These are phyloP conservation scores for Diceros bicornis DNA, from an alignment of 2,797 vertebrate genomes.

Conservation along the genomic window DNA sequence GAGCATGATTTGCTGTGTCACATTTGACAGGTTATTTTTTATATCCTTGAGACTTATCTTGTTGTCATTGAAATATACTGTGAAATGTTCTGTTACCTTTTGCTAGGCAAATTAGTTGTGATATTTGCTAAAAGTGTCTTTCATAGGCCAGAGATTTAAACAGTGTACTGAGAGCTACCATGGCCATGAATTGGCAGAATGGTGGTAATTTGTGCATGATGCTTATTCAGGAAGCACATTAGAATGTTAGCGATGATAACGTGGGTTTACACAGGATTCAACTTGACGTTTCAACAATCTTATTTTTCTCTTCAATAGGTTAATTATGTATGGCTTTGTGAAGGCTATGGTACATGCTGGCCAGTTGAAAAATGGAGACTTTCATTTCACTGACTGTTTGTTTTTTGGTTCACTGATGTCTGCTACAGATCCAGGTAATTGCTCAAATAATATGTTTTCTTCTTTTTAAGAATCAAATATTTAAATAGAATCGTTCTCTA, in stretches of 20 bases:
- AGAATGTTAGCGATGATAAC: neutral
- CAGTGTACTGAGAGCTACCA: conserved; percentile 45
- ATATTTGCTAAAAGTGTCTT: conserved; percentile 46
- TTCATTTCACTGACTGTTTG: conserved; percentile 93
- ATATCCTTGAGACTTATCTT: conserved; percentile 68
- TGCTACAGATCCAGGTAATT: conserved; percentile 94
- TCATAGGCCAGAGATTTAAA: neutral
- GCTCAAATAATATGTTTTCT: conserved; percentile 67
- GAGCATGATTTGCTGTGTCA: conserved; percentile 54
- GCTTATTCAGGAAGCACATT: neutral
- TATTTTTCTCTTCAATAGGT: conserved; percentile 88
- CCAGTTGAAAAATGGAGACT: conserved; percentile 89
- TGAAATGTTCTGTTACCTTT: conserved; percentile 71
- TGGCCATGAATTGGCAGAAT: neutral
- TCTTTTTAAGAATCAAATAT: conserved; percentile 42
- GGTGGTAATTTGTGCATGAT: neutral
- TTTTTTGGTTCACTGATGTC: conserved; percentile 95
- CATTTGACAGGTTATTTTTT: conserved; percentile 71
- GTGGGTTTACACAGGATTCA: neutral
- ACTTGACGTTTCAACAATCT: conserved; percentile 71
- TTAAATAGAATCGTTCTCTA: conserved; percentile 56
- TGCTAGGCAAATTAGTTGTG: conserved; percentile 61
- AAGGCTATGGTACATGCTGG: conserved; percentile 90
- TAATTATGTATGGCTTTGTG: conserved; percentile 93
- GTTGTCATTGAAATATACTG: conserved; percentile 75